Evolutionary conservation across 2,113 vertebrate species (phyloP).

Genomic region (Apodemus speciosus): DNA sequence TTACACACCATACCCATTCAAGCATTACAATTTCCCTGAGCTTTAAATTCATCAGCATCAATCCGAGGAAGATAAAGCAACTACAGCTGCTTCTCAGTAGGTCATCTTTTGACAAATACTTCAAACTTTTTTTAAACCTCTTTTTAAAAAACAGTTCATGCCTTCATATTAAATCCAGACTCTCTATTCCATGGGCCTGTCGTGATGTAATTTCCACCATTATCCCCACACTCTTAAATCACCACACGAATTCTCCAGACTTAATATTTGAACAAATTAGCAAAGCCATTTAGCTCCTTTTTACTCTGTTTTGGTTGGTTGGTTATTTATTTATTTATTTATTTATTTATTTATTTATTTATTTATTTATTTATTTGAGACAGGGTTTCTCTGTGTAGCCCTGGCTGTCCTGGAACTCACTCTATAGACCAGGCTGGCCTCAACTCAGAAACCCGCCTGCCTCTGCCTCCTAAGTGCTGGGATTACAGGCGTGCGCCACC

Average conservation of each 20-base stretch:
- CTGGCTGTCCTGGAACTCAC: too few species aligned
- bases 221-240: background rate
- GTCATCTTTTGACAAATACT: background rate
- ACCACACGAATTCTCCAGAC: background rate
- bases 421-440: too few species aligned
- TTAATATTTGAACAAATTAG: background rate
- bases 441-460: too few species aligned
- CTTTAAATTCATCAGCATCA: background rate
- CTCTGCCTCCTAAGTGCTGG: too few species aligned
- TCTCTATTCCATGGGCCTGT: background rate
- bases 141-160: background rate
- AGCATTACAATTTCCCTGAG: background rate
- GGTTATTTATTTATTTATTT: too few species aligned
- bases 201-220: background rate
- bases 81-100: too few species aligned
- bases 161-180: background rate
- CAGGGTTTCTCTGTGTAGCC: too few species aligned
- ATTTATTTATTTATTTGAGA: too few species aligned
- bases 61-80: background rate
- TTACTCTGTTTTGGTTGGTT: too few species aligned
- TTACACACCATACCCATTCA: background rate
- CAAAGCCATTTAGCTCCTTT: background rate
- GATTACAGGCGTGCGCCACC: too few species aligned
- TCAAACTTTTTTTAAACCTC: background rate
- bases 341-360: too few species aligned